phyloP scores from a whole-genome alignment of 1,140 invertebrate species.

The Cardiocondyla obscurior region DNA sequence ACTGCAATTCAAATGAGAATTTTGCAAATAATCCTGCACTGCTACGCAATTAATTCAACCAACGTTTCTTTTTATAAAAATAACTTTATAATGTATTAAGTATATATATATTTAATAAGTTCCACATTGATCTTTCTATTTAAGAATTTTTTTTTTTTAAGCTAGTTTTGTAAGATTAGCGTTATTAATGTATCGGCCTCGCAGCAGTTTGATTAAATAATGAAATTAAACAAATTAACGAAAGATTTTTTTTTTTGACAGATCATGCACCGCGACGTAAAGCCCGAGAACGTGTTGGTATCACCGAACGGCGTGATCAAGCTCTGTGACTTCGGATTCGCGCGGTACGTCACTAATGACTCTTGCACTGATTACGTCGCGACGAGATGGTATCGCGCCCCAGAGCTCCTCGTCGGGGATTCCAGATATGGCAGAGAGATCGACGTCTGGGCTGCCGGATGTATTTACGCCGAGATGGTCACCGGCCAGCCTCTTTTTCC shows the following conservation, averaged over 20 bases:
- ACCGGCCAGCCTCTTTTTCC: constrained; percentile 93
- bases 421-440: constrained; percentile 89
- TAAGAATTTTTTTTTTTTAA: background rate
- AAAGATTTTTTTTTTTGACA: constrained; percentile 74
- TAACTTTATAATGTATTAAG: no score
- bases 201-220: background rate
- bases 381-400: constrained; percentile 94
- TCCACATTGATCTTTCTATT: background rate
- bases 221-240: no score
- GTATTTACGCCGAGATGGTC: constrained; percentile 94
- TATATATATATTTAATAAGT: no score
- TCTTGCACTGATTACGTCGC: constrained; percentile 93
- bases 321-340: constrained; percentile 95
- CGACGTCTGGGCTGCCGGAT: constrained; percentile 95
- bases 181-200: background rate
- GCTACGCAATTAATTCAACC: background rate
- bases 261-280: constrained; percentile 96
- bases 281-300: constrained; percentile 95
- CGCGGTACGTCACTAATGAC: constrained; percentile 88
- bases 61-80: no score
- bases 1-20: background rate
- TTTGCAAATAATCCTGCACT: background rate
- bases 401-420: constrained; percentile 92
- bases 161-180: background rate
- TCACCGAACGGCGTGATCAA: constrained; percentile 92